Base-by-base conservation (phyloP, 2,888 invertebrate species). In the Eupithecia inturbata region DNA sequence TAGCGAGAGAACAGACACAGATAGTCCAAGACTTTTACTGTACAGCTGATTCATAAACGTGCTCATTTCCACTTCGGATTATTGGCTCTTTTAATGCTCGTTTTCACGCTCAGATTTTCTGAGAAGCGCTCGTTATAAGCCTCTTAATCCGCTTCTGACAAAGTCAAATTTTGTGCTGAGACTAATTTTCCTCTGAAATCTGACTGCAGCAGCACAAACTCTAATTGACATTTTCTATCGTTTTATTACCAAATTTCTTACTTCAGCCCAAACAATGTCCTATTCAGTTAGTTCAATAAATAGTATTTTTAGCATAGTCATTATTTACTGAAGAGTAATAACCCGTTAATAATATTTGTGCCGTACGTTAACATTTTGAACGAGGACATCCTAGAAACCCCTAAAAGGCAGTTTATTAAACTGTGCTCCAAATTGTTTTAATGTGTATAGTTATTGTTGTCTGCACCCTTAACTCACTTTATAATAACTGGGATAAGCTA, bases 341-440 rank as follows among this genome's bases (percentile, higher is more conserved):
- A 79, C 74, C 77, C 75, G 78, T 77, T 82, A 69, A 78, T 72
- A 77, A 80, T 79, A 79, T 82, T 75, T 79, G 80, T 82, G 80
- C 77, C 81, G 77, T 84, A 81, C 83, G 75, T 79, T 85, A 86
- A 85, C 85, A 87, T 80, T 80, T 62, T 71, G 76, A 88, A 84
- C 81, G 84, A 74, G 87, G 86, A 80, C 86, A 87, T 82, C 83
- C 87, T 80, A 86, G 82, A 85, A 86, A 85, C 83, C 84, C 80
- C 78, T 73, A 82, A 84, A 84, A 66, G 66, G 66, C 26, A 22
- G 36, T 66, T 41, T 64, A 64, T 64, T 82, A 84, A 81, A 82
- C 81, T 83, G 80, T 82, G 82, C 75, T 63, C 67, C 53, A 62
- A 75, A 75, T 53, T 73, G 76, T 79, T 80, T 83, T 82, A 82